A percentile compares a stretch with the other conserved stretches of the same genome.
Evolutionary conservation across 2,888 invertebrate species (phyloP).

Genomic region (Leptodirus hochenwartii): DNA sequence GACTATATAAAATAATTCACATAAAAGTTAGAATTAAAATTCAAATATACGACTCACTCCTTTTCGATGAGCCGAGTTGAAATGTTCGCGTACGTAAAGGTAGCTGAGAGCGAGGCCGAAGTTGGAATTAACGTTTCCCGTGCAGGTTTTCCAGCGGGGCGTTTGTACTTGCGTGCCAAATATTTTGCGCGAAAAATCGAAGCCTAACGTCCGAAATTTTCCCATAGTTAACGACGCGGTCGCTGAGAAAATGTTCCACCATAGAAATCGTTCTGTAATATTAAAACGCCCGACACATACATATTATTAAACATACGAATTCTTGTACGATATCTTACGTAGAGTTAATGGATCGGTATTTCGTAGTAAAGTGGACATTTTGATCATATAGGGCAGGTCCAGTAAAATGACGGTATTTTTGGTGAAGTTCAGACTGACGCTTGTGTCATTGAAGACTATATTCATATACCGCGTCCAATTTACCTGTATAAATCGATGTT

Average conservation of each 20-base stretch:
- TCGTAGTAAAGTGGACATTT: constrained; percentile 34
- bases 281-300: constrained; percentile 9
- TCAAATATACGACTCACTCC: no score
- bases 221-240: constrained; percentile 40
- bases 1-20: no score
- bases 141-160: constrained; percentile 45
- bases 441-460: constrained; percentile 38
- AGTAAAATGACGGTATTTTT: constrained; percentile 42
- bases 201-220: constrained; percentile 39
- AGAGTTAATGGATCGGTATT: constrained; percentile 34
- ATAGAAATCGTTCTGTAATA: constrained; percentile 43
- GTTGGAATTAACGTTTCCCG: constrained; percentile 42
- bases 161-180: constrained; percentile 43
- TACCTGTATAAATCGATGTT: constrained; percentile 31
- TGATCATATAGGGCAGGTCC: constrained; percentile 46
- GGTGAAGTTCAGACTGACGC: constrained; percentile 25
- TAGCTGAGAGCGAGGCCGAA: constrained; percentile 48
- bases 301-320: constrained; percentile 7
- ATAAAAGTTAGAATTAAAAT: no score
- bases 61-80: constrained; percentile 36
- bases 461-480: constrained; percentile 42
- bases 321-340: constrained; percentile 27
- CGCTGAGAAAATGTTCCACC: constrained; percentile 52
- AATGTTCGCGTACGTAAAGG: constrained; percentile 40
- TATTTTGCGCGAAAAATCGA: constrained; percentile 44